Percentiles rank a stretch among this genome's conserved stretches.
phyloP scores from a whole-genome alignment of 2,113 vertebrate genomes.

The Campylorhamphus procurvoides region DNA sequence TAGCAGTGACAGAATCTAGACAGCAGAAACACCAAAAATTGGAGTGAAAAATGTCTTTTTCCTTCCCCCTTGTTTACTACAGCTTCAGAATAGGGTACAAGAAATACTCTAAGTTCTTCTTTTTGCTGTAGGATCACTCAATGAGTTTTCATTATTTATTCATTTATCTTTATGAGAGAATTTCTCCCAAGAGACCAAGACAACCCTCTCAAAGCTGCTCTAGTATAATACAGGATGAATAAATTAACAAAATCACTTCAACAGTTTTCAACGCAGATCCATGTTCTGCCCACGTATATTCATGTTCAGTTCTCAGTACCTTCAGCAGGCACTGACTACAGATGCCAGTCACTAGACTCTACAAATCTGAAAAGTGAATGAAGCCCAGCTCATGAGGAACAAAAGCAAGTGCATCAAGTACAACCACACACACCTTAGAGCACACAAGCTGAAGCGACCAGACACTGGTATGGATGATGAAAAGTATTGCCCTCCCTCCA shows the following conservation, averaged over 20 bases:
- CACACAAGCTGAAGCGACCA: neutral
- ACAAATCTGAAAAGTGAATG: neutral
- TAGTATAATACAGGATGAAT: neutral
- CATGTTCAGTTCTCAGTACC: neutral
- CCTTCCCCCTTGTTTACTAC: neutral
- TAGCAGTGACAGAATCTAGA: neutral
- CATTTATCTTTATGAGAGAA: neutral
- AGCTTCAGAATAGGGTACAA: neutral
- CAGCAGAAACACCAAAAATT: neutral
- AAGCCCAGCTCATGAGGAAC: neutral
- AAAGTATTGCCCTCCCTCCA: neutral
- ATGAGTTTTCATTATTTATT: constrained; percentile 17
- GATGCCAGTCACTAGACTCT: neutral
- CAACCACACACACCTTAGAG: fast-evolving
- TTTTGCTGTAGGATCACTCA: neutral
- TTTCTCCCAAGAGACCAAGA: neutral
- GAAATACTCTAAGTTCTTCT: neutral
- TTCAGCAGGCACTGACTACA: neutral
- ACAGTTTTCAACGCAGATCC: neutral
- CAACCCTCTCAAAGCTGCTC: neutral
- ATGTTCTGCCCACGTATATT: neutral
- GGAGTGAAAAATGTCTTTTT: neutral
- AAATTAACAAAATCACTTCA: constrained; percentile 19
- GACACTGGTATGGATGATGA: fast-evolving
- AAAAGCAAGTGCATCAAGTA: neutral